Conservation (phyloP, 2,888 invertebrate species). For the Cylloceria caligata region DNA sequence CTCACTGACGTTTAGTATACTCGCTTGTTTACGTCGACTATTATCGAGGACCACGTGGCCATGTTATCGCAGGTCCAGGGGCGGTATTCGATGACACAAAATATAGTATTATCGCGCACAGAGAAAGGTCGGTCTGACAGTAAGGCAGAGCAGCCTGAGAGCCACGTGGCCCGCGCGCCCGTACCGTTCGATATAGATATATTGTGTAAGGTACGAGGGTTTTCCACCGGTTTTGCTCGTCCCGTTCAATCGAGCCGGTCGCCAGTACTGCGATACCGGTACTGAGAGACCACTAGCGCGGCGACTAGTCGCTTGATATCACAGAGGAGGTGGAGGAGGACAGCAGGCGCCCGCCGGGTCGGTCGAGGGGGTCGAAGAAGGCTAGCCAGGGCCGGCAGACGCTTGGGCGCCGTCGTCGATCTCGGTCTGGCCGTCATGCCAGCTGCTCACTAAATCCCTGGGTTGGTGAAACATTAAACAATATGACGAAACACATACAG, state of each 20-base stretch:
- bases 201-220: not conserved
- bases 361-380: conserved; percentile 69
- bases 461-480: too few species aligned
- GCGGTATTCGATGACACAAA: conserved; percentile 22
- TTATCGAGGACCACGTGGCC: conserved; percentile 57
- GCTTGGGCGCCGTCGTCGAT: conserved; percentile 75
- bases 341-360: conserved; percentile 42
- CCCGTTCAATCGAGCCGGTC: conserved; percentile 62
- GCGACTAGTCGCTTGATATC: conserved; percentile 62
- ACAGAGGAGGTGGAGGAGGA: conserved; percentile 42
- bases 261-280: conserved; percentile 76
- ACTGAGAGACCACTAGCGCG: conserved; percentile 69
- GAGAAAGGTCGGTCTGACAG: not conserved
- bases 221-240: not conserved
- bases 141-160: conserved; percentile 50
- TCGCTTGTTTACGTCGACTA: not conserved
- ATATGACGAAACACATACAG: conserved; percentile 16
- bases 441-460: conserved; percentile 18
- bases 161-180: conserved; percentile 57
- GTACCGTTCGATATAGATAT: conserved; percentile 26
- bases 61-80: conserved; percentile 24
- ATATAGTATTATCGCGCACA: conserved; percentile 2
- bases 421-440: conserved; percentile 17
- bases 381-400: conserved; percentile 77
- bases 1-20: not conserved